Base-by-base conservation (phyloP, 2,113 vertebrate species). In the Hemibagrus wyckioides region DNA sequence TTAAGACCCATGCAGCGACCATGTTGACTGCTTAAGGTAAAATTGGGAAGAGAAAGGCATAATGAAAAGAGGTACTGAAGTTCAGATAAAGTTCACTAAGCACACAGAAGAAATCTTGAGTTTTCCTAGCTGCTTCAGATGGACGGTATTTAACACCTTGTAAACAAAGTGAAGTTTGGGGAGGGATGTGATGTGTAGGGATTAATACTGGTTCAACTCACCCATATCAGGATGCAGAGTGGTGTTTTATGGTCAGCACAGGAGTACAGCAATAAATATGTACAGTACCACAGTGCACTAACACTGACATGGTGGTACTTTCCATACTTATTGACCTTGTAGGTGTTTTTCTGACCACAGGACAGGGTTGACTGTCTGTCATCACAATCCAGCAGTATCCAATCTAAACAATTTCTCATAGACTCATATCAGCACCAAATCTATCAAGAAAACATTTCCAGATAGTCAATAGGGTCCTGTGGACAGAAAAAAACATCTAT, bases 21-120 rank as follows among this genome's bases (percentile, higher is more conserved):
- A 59, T 81, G 61, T 13, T 17, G 57, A 65, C 81, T 67, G 85
- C 79, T 75, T 84, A 33, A 54, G 48, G 79, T 71, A 54, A 81
- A 69, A 86, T 36, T 81, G 61, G 79, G 41, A 71, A 30, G 50
- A 81, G 48, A 33, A 54, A 39, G 33, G 75, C 44, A 36, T 19
- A 39, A 44, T 48, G 71, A 10, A 59, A 81, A 17, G 52, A 57
- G 67, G 44, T 69, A 69, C 69, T 83, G 75, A 71, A 73, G 50
- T 84, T 54, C 50, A 73, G 63, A 67, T 14, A 5, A n/a, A n/a
- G 8, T 59, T 44, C 52, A n/a, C 14, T n/a, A n/a, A 59, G 36
- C 30, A 39, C 19, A 19, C 1, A n/a, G 13, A 1, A 76, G 83
- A 76, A 59, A 44, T 39, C 59, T 25, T 36, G 52, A 65, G 30